Evolutionary conservation across 1,140 invertebrate genomes (phyloP), one percentile per base, ranked within the genome.

Genomic region (Bombus sylvicola): DNA sequence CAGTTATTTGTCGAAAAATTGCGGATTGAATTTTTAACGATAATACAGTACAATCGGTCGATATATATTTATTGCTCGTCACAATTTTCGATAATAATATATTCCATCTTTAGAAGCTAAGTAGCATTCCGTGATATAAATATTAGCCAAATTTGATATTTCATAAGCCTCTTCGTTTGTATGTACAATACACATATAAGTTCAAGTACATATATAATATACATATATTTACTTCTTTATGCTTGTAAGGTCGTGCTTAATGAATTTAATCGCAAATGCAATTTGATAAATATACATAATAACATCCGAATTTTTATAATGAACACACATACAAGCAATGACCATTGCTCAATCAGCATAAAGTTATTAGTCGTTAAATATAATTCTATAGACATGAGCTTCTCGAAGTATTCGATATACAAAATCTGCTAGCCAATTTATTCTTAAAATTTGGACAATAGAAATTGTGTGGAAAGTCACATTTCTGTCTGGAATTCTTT

Each of bases 1-100:
- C 2, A 39, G 18, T 53, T 53, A 25, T 25, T 39, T 71, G 18
- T 53, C 18, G 47, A 18, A 53, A 53, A 53, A 53, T 15, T 43
- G 22, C 28, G 8, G 5, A 81, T 71, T n/a, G 3, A 41, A 34
- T 34, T n/a, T 68, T n/a, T 28, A 59, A 83, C n/a, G 37, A 43
- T 18, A 68, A 81, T 3, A 25, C 37, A 28, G n/a, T 34, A 31
- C 47, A 8, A 53, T 8, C 18, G 47, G 47, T 53, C 47, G 47
- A 22, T 41, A 80, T 53, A 81, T 47, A 75, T 85, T 86, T 86
- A 86, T 88, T 86, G 79, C 79, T 77, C 66, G 4, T 66, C 53
- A 78, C 41, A 81, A 81, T 72, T 37, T 37, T 85, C 43, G 12
- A 31, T 31, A 78, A 68, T 66, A 84, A 69, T 72, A 59, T 78